Percentiles rank a stretch among this genome's conserved stretches.
Conservation (phyloP, 2,797 vertebrate genomes). For the Xyrichtys novacula region DNA sequence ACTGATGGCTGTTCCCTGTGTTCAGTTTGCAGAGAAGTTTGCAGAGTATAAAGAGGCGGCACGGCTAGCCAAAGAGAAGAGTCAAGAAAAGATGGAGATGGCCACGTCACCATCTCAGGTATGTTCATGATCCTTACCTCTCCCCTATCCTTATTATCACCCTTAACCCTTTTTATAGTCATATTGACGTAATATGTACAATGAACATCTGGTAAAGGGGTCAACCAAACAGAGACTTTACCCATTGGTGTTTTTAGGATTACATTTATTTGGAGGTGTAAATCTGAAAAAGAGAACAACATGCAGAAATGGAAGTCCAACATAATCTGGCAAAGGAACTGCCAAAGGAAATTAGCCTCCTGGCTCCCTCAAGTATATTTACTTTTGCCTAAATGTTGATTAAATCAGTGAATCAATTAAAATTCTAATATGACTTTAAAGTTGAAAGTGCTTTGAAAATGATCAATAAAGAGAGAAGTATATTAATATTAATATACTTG, state of each 20-base stretch:
- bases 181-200: neutral
- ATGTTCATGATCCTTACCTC: neutral
- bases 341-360: too few species aligned
- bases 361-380: too few species aligned
- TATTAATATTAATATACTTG: too few species aligned
- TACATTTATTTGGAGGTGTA: too few species aligned
- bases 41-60: slow-evolving; percentile 99
- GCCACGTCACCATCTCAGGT: slow-evolving; percentile 98
- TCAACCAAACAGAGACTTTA: neutral
- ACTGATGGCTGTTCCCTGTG: slow-evolving; percentile 52
- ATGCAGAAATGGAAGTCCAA: neutral
- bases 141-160: too few species aligned
- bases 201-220: slow-evolving; percentile 3
- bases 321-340: too few species aligned
- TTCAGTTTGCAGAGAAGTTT: slow-evolving; percentile 99
- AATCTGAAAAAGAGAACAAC: neutral
- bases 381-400: too few species aligned
- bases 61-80: slow-evolving; percentile 97
- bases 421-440: too few species aligned
- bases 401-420: too few species aligned
- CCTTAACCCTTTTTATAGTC: neutral
- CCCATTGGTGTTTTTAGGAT: neutral
- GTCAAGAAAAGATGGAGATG: slow-evolving; percentile 97
- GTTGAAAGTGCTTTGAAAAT: neutral
- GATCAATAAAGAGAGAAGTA: neutral